Conservation (phyloP, 2,113 vertebrate species). For the Phoenicopterus ruber region DNA sequence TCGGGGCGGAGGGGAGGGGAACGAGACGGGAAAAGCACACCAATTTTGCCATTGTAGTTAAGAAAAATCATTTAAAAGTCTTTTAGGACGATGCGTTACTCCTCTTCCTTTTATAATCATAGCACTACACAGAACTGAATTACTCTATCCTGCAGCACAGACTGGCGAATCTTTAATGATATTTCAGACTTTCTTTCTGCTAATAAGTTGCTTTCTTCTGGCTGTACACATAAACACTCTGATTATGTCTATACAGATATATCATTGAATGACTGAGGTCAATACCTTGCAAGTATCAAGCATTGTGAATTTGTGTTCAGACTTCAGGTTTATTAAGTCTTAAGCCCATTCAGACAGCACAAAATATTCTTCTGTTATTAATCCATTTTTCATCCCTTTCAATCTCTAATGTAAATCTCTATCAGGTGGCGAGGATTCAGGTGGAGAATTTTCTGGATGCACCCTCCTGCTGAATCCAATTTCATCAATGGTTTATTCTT, state of each 20-base stretch:
- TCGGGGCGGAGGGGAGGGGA: no score
- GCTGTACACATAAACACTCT: background rate
- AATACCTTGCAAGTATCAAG: background rate
- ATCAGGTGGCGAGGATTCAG: background rate
- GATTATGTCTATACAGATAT: background rate
- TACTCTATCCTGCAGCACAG: background rate
- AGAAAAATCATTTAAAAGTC: background rate
- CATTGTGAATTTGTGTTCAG: background rate
- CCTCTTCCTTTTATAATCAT: background rate
- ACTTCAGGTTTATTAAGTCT: background rate
- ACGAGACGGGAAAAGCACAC: rapidly evolving
- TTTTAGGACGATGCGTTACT: background rate
- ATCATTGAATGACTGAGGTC: background rate
- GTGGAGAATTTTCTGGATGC: background rate
- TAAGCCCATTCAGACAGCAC: background rate
- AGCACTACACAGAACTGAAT: background rate
- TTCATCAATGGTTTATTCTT: background rate
- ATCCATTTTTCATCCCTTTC: background rate
- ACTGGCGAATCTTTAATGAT: background rate
- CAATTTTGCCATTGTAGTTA: background rate
- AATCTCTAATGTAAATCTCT: background rate
- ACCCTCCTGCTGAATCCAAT: background rate
- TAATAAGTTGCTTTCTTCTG: background rate
- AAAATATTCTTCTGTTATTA: background rate
- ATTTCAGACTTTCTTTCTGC: background rate